phyloP scores from a whole-genome alignment of 2,113 vertebrate genomes.

The Atractosteus spatula region DNA sequence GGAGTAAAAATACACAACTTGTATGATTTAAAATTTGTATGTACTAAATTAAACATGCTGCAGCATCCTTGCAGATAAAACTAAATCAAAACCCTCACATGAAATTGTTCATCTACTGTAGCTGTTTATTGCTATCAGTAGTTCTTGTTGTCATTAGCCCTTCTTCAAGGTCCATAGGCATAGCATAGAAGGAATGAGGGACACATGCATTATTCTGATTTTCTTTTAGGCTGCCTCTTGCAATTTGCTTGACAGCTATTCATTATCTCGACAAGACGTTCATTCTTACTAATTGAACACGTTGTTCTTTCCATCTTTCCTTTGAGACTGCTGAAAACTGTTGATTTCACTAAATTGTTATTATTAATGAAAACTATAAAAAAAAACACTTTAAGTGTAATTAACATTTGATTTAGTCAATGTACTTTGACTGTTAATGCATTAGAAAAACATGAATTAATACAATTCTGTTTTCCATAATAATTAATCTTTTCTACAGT shows the following conservation, averaged over 20 bases:
- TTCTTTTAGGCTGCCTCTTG: neutral
- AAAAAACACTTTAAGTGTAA: no score
- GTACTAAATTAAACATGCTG: no score
- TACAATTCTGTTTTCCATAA: no score
- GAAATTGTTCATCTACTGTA: neutral
- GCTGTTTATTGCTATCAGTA: neutral
- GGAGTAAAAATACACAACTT: no score
- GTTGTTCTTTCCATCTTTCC: neutral
- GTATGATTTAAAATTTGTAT: no score
- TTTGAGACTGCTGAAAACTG: no score
- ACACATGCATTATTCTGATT: conserved; percentile 3
- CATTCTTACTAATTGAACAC: neutral
- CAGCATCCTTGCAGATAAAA: neutral
- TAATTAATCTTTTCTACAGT: no score
- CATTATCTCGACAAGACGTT: neutral
- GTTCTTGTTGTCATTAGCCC: neutral
- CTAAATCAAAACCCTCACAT: neutral
- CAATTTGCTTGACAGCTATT: neutral
- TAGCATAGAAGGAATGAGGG: neutral
- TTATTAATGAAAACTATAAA: no score
- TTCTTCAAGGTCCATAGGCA: neutral
- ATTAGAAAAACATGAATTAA: no score
- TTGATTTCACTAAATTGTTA: no score
- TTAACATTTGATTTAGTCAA: no score
- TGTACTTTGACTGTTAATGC: no score